Percentiles rank a stretch among this genome's conserved stretches.
Evolutionary conservation across 2,797 vertebrate species (phyloP).

Genomic region (Carapus acus): DNA sequence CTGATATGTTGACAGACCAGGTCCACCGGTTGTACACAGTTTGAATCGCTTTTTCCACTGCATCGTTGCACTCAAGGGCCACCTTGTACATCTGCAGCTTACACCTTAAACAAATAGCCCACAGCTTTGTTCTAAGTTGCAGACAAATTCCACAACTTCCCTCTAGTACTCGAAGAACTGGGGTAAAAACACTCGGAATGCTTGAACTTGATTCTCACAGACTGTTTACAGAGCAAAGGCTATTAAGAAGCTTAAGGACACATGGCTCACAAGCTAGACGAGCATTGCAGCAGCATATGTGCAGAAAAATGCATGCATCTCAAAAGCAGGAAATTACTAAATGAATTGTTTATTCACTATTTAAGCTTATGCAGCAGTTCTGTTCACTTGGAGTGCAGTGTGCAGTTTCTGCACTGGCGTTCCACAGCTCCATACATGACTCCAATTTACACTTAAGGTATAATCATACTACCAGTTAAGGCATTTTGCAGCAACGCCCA

Average conservation of each 20-base stretch:
- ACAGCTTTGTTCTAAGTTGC: not conserved
- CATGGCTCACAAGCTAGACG: not conserved
- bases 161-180: slow-evolving; percentile 2
- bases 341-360: too few species aligned
- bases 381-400: not conserved
- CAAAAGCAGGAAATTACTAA: not conserved
- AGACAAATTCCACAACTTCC: not conserved
- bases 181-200: not conserved
- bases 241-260: slow-evolving; percentile 33
- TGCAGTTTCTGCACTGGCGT: not conserved
- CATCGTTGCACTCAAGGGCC: not conserved
- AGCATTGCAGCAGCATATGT: slow-evolving; percentile 4
- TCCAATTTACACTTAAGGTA: too few species aligned
- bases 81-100: not conserved
- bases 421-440: too few species aligned
- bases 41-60: not conserved
- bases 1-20: slow-evolving; percentile 2
- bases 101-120: not conserved
- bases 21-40: slow-evolving; percentile 27
- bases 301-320: not conserved
- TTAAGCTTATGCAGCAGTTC: too few species aligned
- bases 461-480: not conserved
- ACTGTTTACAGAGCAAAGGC: slow-evolving; percentile 28
- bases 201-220: not conserved
- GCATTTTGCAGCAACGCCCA: not conserved